A percentile compares a stretch with the other conserved stretches of the same genome.
These are phyloP conservation scores for Takifugu ocellatus DNA, from an alignment of 2,797 vertebrate species.

Conservation along the genomic window DNA sequence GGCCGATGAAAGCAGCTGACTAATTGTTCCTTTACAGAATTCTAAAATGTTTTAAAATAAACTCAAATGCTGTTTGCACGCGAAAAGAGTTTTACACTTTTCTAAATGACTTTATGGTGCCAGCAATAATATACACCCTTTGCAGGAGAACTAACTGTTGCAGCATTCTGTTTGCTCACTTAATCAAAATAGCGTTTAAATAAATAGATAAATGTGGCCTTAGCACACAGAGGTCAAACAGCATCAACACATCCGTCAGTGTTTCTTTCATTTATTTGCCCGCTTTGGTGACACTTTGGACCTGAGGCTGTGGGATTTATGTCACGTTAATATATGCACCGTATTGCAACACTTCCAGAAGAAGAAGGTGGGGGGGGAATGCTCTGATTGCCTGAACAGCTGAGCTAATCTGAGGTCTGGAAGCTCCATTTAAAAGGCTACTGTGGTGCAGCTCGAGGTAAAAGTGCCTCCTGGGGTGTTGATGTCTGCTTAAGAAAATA, in stretches of 20 bases:
- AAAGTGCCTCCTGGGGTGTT: constrained; percentile 49
- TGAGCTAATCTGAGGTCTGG: constrained; percentile 65
- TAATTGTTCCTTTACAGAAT: constrained; percentile 77
- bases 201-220: constrained; percentile 67
- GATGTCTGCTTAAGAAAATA: constrained; percentile 45
- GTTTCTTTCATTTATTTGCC: constrained; percentile 59
- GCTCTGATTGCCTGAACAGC: constrained; percentile 74
- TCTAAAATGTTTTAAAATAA: constrained; percentile 76
- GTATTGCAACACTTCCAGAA: constrained; percentile 34
- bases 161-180: constrained; percentile 65
- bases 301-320: constrained; percentile 51
- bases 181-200: constrained; percentile 66
- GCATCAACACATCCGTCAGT: constrained; percentile 55
- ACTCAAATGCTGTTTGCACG: constrained; percentile 70
- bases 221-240: constrained; percentile 69
- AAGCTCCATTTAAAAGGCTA: constrained; percentile 62
- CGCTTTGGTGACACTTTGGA: constrained; percentile 50
- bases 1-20: constrained; percentile 48
- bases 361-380: constrained; percentile 20
- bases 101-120: constrained; percentile 56
- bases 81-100: constrained; percentile 59
- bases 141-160: constrained; percentile 26
- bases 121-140: constrained; percentile 72
- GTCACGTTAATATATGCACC: constrained; percentile 54
- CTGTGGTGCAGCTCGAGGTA: constrained; percentile 40